Base-by-base conservation (phyloP, 2,888 invertebrate genomes). In the Stegana nigrithorax region DNA sequence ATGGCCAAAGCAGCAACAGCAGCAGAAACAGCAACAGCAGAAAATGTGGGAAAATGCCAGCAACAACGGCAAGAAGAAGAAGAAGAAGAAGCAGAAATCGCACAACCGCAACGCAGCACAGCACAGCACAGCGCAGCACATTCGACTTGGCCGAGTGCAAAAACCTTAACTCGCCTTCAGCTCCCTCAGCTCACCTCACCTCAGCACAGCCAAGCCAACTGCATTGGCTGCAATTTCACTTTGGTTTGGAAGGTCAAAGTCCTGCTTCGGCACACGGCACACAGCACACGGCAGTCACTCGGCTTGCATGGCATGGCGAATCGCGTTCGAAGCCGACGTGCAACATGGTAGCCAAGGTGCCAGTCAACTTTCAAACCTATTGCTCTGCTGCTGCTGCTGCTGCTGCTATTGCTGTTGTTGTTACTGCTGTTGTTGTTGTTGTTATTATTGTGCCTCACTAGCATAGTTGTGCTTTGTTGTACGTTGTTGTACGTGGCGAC, bases 191-290 rank as follows among this genome's bases (percentile, higher is more conserved):
- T 26, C 14, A n/a, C n/a, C n/a, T n/a, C n/a, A n/a, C n/a, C n/a
- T n/a, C n/a, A n/a, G n/a, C n/a, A n/a, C n/a, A n/a, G 39, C 21
- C 44, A 36, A 59, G 61, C 65, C 59, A 67, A 59, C 65, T 65
- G 14, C 17, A 39, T 39, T 17, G 19, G 21, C 68, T 74, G 67
- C 68, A 81, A 73, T 80, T 80, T 80, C 80, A 80, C 80, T 80
- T 80, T 69, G 60, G 69, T 65, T 69, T 62, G 69, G 65, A 65
- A 69, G 69, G 69, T 67, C 80, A 80, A 80, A 80, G 80, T 81
- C 80, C 80, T 80, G 36, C 27, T 23, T 14, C 42, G 55, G 19
- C 44, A 29, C 27, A 51, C 19, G 44, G 50, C 50, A 7, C n/a
- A 21, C 60, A 51, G 23, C 42, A 47, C n/a, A 51, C 27, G 26